These are phyloP conservation scores for Porites evermanni DNA, from an alignment of 92 coral and sea anemone genomes.

Conservation along the genomic window DNA sequence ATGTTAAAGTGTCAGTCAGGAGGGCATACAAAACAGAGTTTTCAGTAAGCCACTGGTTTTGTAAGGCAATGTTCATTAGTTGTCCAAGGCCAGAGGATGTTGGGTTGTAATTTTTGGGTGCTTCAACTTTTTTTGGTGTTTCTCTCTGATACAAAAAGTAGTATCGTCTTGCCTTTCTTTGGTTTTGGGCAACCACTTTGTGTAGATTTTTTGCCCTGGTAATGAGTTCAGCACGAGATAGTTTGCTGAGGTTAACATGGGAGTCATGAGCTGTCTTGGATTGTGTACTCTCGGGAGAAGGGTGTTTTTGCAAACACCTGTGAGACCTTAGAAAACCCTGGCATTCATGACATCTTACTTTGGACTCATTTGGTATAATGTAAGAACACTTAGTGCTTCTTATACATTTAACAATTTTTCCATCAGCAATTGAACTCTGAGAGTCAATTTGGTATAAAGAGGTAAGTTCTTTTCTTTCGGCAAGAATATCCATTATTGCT, in stretches of 20 bases:
- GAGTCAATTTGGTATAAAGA: neutral
- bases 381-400: constrained; percentile 1
- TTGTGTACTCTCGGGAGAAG: constrained; percentile 4
- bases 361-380: neutral
- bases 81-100: constrained; percentile 37
- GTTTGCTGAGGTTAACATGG: constrained; percentile 1
- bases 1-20: constrained; percentile 37
- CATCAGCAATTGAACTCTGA: neutral
- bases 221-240: constrained; percentile 37
- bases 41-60: constrained; percentile 46
- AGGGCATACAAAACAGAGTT: constrained; percentile 49
- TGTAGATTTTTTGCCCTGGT: constrained; percentile 34
- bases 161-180: constrained; percentile 14
- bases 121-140: constrained; percentile 17
- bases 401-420: neutral
- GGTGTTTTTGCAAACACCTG: neutral
- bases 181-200: constrained; percentile 10
- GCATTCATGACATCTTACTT: neutral
- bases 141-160: constrained; percentile 28
- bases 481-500: neutral
- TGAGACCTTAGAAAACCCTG: constrained; percentile 16
- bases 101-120: constrained; percentile 40
- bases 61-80: constrained; percentile 30
- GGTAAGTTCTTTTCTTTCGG: neutral
- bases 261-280: constrained; percentile 25